These are phyloP conservation scores for Aphaenogaster ashmeadi DNA, from an alignment of 1,140 invertebrate species.

Conservation along the genomic window DNA sequence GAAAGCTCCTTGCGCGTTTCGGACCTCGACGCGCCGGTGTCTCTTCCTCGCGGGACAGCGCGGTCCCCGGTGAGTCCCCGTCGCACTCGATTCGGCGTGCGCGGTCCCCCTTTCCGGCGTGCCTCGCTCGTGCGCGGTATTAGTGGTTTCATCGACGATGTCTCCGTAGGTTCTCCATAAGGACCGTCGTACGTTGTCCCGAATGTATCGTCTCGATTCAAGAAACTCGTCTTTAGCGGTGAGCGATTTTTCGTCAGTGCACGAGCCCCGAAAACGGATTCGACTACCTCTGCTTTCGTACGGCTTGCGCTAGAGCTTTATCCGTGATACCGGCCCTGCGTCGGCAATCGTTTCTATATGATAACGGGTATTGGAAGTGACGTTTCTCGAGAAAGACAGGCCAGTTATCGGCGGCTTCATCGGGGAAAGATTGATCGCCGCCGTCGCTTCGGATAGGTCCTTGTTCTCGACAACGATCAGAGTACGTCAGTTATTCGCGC, in stretches of 20 bases:
- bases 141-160: neutral
- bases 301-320: neutral
- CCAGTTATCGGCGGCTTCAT: neutral
- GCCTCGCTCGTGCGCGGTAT: conserved; percentile 26
- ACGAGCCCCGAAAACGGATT: neutral
- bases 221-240: neutral
- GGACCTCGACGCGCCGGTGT: conserved; percentile 1
- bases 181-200: neutral
- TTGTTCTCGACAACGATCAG: neutral
- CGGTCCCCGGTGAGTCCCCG: conserved; percentile 9
- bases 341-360: neutral
- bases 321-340: neutral
- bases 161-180: neutral
- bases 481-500: too few species aligned
- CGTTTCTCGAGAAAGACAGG: neutral
- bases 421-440: neutral
- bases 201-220: neutral
- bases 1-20: conserved; percentile 35
- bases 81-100: conserved; percentile 29
- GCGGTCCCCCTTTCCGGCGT: neutral
- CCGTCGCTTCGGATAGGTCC: neutral
- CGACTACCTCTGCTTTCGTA: neutral
- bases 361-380: conserved; percentile 22
- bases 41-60: conserved; percentile 24
- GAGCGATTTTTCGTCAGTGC: neutral